Evolutionary conservation across 2,888 invertebrate genomes (phyloP).

Genomic region (Theretra japonica): DNA sequence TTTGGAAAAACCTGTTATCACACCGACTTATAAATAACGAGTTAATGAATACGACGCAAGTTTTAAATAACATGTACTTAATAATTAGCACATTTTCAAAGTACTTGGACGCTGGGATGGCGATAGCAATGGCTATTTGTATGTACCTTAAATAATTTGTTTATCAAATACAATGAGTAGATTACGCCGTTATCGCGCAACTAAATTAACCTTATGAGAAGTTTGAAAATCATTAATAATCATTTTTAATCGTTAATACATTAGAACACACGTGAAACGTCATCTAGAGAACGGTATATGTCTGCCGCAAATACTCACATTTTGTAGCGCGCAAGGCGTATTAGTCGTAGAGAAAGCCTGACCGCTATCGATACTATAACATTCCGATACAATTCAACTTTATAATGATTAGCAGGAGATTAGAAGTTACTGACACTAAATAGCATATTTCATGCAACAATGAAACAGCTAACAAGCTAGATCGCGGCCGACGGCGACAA

Average conservation of each 20-base stretch:
- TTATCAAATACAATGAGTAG: conserved; percentile 6
- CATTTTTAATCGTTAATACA: conserved; percentile 38
- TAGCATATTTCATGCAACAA: background rate
- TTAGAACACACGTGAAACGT: conserved; percentile 56
- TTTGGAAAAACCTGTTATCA: too few relatives aligned
- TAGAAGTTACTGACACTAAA: background rate
- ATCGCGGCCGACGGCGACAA: background rate
- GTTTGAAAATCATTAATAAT: background rate
- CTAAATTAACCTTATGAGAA: background rate
- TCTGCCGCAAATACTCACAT: conserved; percentile 47
- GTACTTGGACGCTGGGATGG: background rate
- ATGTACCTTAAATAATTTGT: background rate
- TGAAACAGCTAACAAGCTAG: background rate
- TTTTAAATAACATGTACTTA: background rate
- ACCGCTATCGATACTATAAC: conserved; percentile 28
- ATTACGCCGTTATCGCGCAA: conserved; percentile 7
- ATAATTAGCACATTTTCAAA: background rate
- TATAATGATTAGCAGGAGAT: background rate
- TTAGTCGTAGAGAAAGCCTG: background rate
- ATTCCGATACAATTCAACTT: conserved; percentile 9
- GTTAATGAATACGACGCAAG: background rate
- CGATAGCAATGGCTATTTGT: background rate
- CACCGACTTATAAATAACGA: too few relatives aligned
- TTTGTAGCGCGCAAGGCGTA: conserved; percentile 8
- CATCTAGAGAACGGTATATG: conserved; percentile 55